Evolutionary conservation across 2,113 vertebrate genomes (phyloP), one percentile per base, ranked within the genome.

Genomic region (Rhynchomys soricoides): DNA sequence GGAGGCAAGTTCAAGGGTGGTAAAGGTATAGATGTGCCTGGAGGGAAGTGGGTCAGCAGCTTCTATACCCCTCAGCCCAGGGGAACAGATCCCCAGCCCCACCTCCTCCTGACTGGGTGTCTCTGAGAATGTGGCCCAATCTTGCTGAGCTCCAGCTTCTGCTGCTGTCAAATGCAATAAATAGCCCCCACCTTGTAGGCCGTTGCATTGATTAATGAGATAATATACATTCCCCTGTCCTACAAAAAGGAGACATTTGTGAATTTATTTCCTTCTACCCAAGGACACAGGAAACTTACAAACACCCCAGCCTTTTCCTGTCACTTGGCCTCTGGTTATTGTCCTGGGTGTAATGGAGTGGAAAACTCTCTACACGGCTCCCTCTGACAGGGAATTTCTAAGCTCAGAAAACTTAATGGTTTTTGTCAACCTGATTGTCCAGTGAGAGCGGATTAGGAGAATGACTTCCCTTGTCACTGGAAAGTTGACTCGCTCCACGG

Each of bases 401-500:
- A 97, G 97, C 97, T 98, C 96, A 59, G 96, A 95, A 97, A 98
- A 97, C 96, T 97, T 97, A 97, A 98, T 98, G 96, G 97, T 96
- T 98, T 97, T 98, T 98, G 97, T 98, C 98, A 97, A 95, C 91
- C 86, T 94, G 96, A 95, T 97, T 98, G 97, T 97, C 98, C 98
- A 97, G 97, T 31, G 93, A 97, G 97, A 96, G 95, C 37, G 86
- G 97, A 97, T 98, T 97, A 97, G 91, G 96, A 86, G 96, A 97
- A 93, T 96, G 97, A 96, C 96, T 97, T 97, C 97, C 88, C 94
- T 96, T 94, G 97, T 98, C 96, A 87, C 93, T 57, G 89, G 91
- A 68, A 95, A 96, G 96, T 88, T 94, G 96, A 95, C 96, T 97
- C 91, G 97, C 97, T 94, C 95, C 78, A 21, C 37, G 17, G 82